These are phyloP conservation scores for Chroicocephalus ridibundus DNA, from an alignment of 2,113 vertebrate species.

Conservation along the genomic window DNA sequence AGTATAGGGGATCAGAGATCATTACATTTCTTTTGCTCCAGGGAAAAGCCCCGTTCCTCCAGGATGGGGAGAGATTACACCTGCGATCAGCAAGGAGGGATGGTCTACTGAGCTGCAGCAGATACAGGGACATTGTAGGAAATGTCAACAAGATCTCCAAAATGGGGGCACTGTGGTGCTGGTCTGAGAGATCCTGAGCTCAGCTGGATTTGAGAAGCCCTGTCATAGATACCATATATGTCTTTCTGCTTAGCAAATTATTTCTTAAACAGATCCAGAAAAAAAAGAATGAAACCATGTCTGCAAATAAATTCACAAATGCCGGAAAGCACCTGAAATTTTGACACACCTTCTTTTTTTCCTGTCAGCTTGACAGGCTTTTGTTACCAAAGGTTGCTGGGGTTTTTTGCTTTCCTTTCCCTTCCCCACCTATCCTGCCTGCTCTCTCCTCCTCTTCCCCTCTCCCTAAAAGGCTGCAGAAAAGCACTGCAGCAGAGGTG, in stretches of 20 bases:
- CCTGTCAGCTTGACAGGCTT: not conserved
- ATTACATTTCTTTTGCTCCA: not conserved
- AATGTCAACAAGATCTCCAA: not conserved
- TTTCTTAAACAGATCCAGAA: not conserved
- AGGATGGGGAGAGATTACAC: not conserved
- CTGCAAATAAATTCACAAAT: not conserved
- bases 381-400: not conserved
- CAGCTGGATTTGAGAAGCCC: not conserved
- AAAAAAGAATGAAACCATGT: not conserved
- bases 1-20: not conserved
- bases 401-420: not conserved
- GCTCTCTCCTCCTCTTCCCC: not conserved
- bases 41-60: not conserved
- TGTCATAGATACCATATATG: not conserved
- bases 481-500: not conserved
- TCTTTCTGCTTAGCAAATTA: not conserved
- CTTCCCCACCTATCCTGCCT: not conserved
- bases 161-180: not conserved
- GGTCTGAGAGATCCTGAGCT: not conserved
- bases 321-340: not conserved
- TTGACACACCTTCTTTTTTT: not conserved
- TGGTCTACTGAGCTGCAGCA: not conserved
- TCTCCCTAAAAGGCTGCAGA: not conserved
- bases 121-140: not conserved
- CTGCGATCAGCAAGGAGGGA: not conserved